Conservation (phyloP, 2,888 invertebrate species). For the Drosophila quinaria region DNA sequence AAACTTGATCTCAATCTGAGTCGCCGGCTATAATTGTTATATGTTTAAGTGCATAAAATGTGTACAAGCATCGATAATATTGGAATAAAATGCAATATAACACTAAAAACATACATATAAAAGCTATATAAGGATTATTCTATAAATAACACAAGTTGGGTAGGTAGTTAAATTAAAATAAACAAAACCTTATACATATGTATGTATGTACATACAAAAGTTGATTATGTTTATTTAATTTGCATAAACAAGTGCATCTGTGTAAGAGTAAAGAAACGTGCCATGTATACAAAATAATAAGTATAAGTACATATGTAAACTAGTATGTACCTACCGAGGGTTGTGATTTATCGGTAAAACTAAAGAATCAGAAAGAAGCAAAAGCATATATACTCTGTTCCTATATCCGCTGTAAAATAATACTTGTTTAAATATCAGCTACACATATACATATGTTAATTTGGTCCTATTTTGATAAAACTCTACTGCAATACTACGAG, state of each 20-base stretch:
- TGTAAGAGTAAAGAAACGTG: background rate
- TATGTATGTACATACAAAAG: background rate
- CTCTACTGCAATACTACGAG: background rate
- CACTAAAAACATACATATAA: conserved; percentile 24
- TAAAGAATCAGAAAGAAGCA: conserved; percentile 1
- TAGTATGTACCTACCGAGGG: conserved; percentile 2
- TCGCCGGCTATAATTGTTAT: conserved; percentile 50
- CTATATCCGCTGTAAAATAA: background rate
- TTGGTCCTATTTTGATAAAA: background rate
- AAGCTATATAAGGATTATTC: conserved; percentile 32
- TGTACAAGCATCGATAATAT: conserved; percentile 6
- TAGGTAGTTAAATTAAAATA: conserved; percentile 36
- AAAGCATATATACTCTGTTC: background rate
- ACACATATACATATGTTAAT: background rate
- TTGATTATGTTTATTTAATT: background rate
- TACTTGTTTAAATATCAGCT: background rate
- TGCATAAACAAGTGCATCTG: background rate
- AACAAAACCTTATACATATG: conserved; percentile 21
- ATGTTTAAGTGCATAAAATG: conserved; percentile 29
- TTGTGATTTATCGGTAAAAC: conserved; percentile 14
- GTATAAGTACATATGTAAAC: conserved; percentile 4
- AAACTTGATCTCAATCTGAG: conserved; percentile 44
- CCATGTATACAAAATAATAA: background rate
- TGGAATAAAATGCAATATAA: conserved; percentile 35
- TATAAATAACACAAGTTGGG: conserved; percentile 35